Percentiles rank a stretch among this genome's conserved stretches.
Conservation (phyloP, 2,888 invertebrate genomes). For the Horisme vitalbata region DNA sequence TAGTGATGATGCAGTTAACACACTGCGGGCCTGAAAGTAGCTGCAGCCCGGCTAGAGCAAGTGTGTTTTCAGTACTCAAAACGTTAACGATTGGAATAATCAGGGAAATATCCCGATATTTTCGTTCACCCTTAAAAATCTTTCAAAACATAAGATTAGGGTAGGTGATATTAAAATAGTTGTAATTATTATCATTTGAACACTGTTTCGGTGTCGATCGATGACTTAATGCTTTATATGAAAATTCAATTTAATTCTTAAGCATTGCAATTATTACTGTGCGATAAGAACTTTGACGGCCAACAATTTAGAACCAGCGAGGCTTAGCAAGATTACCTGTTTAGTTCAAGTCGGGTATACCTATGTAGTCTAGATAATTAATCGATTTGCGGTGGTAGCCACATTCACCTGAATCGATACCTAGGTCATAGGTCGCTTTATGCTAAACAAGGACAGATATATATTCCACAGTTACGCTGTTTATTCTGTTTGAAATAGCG, state of each 20-base stretch:
- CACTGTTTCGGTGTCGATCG: too few species aligned
- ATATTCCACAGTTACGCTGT: conserved; percentile 59
- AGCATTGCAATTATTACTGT: conserved; percentile 22
- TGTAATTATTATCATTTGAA: too few species aligned
- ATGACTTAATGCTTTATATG: conserved; percentile 13
- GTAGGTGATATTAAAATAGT: too few species aligned
- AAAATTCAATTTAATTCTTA: conserved; percentile 19
- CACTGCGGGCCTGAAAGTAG: too few species aligned
- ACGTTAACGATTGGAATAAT: too few species aligned
- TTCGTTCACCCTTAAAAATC: too few species aligned
- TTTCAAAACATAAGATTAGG: too few species aligned
- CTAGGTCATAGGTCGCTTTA: conserved; percentile 76
- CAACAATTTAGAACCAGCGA: conserved; percentile 33
- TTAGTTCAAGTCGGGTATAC: conserved; percentile 50
- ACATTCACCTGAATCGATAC: conserved; percentile 76
- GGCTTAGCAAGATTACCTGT: conserved; percentile 48
- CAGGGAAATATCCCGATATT: too few species aligned
- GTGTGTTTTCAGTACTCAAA: too few species aligned
- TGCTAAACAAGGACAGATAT: conserved; percentile 71
- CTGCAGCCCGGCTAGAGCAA: too few species aligned
- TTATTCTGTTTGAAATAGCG: conserved; percentile 69
- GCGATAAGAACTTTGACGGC: conserved; percentile 27
- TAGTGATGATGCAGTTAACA: too few species aligned
- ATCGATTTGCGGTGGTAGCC: conserved; percentile 65
- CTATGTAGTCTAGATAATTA: conserved; percentile 51